phyloP scores from a whole-genome alignment of 2,113 vertebrate genomes.

The Phrynosoma blainvillii region DNA sequence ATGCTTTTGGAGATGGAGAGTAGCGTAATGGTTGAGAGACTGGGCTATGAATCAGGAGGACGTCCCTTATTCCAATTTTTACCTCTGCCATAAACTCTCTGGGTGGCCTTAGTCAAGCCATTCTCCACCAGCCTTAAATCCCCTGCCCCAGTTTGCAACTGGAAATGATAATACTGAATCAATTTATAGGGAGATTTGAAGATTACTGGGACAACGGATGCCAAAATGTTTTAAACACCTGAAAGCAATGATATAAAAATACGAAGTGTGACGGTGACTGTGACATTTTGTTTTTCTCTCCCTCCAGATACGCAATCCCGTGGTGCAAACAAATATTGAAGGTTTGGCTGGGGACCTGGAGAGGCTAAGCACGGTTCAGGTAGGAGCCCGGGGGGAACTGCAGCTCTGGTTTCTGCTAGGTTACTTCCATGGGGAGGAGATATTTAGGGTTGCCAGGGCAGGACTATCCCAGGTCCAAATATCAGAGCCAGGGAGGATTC shows the following conservation, averaged over 20 bases:
- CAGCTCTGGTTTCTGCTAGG: neutral
- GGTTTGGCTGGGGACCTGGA: slow-evolving; percentile 59
- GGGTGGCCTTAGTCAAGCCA: neutral
- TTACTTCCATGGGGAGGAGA: neutral
- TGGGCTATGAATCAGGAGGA: too few relatives aligned
- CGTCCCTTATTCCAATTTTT: neutral
- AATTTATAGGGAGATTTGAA: too few relatives aligned
- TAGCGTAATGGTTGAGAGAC: neutral
- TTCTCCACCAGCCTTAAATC: neutral
- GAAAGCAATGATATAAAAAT: neutral
- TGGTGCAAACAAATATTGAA: slow-evolving; percentile 61
- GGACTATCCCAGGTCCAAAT: too few relatives aligned
- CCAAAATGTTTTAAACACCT: neutral
- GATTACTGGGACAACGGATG: neutral
- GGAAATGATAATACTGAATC: neutral
- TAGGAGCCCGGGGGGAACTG: too few relatives aligned
- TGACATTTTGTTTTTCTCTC: neutral
- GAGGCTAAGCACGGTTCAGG: slow-evolving; percentile 65
- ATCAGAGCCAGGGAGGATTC: too few relatives aligned
- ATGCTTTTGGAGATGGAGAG: neutral
- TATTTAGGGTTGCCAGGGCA: too few relatives aligned
- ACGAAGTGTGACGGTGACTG: neutral
- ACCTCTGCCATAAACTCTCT: neutral
- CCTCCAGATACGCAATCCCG: slow-evolving; percentile 65
- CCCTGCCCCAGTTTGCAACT: too few relatives aligned